Evolutionary conservation across 2,888 invertebrate genomes (phyloP), one percentile per base, ranked within the genome.

Genomic region (Uloborus plumipes): DNA sequence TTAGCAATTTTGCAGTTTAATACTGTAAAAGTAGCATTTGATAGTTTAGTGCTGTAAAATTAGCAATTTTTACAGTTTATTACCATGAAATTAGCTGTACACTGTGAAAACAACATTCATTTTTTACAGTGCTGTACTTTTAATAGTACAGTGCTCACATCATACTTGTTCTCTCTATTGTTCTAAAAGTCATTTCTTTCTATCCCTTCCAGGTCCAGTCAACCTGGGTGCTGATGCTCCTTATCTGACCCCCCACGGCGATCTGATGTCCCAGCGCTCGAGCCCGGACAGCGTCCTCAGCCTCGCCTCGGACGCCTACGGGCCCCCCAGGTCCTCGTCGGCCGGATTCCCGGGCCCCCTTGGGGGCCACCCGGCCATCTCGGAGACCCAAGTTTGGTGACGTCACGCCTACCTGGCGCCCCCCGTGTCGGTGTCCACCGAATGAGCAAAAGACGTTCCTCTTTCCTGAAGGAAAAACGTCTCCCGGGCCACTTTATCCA

Each of bases 231-330:
- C 79, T n/a, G 85, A 85, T 53, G 85, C 83, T 13, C 85, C 85
- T 18, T 85, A 85, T 59, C 69, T 85, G 22, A 47, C 77, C 13
- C 74, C 66, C 7, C 83, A 83, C 47, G 73, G 77, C 6, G 85
- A 83, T 58, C 79, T 85, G n/a, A 58, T 85, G 72, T 83, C 83
- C 13, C 85, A 85, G 71, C 39, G 85, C 50, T 85, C 85, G 14
- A 85, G 85, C 59, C 85, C 85, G 55, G 85, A 85, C 72, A 78
- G 78, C 51, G 80, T 85, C 70, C 85, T 85, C 20, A 83, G 79
- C 20, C 70, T 85, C 20, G 84, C 85, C 1, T 84, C 85, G 22
- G 85, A 83, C 50, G 85, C 77, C 31, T 83, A 85, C 58, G 85
- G 85, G 13, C 81, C 84, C 2, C 84, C 84, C 6, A 53, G 84